Conservation (phyloP, 2,888 invertebrate species). For the Coremacera marginata region DNA sequence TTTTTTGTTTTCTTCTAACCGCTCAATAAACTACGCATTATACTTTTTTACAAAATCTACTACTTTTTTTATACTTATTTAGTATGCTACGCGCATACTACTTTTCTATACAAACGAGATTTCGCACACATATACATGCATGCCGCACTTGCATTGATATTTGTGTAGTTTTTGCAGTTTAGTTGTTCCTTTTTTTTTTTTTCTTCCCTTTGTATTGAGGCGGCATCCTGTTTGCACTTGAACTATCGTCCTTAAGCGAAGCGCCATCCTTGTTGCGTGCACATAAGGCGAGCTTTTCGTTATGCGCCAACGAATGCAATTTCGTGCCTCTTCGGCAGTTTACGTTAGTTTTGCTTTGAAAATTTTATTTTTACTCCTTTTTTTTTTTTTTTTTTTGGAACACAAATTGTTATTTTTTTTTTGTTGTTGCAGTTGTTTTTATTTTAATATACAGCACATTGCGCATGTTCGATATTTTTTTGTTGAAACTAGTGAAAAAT, state of each 20-base stretch:
- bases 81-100: background rate
- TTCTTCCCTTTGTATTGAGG: background rate
- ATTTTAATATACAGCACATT: background rate
- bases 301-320: background rate
- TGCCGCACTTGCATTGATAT: background rate
- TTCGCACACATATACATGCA: background rate
- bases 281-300: background rate
- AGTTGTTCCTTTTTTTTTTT: background rate
- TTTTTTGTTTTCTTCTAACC: background rate
- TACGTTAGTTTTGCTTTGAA: background rate
- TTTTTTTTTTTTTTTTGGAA: constrained; percentile 11
- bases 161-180: background rate
- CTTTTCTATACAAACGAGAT: background rate
- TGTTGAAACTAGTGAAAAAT: background rate
- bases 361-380: background rate
- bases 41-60: background rate
- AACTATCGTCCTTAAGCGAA: constrained; percentile 64
- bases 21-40: background rate
- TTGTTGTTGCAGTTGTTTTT: constrained; percentile 2
- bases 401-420: background rate
- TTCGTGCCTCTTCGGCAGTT: constrained; percentile 6
- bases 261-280: constrained; percentile 57
- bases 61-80: no score
- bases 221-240: constrained; percentile 66
- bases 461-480: constrained; percentile 34